Base-by-base conservation (phyloP, 2,888 invertebrate species). In the Ophonus ardosiacus region DNA sequence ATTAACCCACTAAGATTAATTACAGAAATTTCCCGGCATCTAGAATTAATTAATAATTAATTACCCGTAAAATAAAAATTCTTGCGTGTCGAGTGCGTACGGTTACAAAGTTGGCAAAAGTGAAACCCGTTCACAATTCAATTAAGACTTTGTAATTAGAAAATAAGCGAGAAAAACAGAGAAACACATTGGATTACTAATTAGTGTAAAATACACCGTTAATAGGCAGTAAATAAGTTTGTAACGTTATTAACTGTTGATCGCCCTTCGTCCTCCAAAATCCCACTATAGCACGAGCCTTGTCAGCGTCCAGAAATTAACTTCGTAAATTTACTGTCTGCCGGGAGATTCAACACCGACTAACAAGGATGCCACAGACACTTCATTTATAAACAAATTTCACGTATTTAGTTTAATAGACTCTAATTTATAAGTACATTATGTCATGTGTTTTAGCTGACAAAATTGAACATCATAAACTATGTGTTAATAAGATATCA, bases 171-270 rank as follows among this genome's bases (percentile, higher is more conserved):
- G 56, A 74, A 74, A 68, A 74, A 51, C 43, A 51, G 56, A 43
- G 74, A 51, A 74, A 74, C 74, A 74, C 51, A 83, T 83, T 76
- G 76, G 83, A 40, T 61, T 21, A 18, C 57, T 83, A 83, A 83
- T 83, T 83, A 76, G 59, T 18, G 76, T 63, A 31, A 83, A 83
- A 83, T 76, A 61, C 74, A 43, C 59, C 76, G 63, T 71, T 83
- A 83, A 83, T 76, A 18, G 83, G 76, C 83, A 83, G 76, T 83
- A 83, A 83, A 83, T 83, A 83, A 83, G 83, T 76, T 76, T 76
- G 83, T 83, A 83, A 83, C 76, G 63, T 83, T 83, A 83, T 83
- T 83, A 83, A 83, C 74, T 61, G 83, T 83, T 83, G 83, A 83
- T 76, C 51, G 74, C 24, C 63, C 63, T 24, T 21, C 17, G 59